phyloP scores from a whole-genome alignment of 2,113 vertebrate genomes.

The Thunnus maccoyii region DNA sequence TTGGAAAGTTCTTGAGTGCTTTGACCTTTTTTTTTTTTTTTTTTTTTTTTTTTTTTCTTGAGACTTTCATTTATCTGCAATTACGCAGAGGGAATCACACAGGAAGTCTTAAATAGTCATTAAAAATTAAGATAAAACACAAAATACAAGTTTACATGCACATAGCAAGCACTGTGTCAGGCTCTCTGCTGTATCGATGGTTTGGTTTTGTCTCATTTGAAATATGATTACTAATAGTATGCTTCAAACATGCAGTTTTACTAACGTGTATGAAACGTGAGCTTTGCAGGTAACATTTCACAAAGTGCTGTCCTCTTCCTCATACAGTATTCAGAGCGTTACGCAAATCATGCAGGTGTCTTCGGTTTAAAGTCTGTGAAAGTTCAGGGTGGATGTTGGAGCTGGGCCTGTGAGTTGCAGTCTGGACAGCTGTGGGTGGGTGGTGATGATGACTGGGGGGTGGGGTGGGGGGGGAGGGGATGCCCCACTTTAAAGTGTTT shows the following conservation, averaged over 20 bases:
- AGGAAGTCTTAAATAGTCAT: conserved; percentile 5
- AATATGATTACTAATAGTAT: neutral
- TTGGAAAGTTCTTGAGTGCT: neutral
- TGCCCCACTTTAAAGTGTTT: conserved; percentile 52
- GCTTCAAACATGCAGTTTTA: neutral
- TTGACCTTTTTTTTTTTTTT: neutral
- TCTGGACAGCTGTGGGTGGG: conserved; percentile 15
- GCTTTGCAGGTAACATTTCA: conserved; percentile 3
- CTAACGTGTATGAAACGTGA: neutral
- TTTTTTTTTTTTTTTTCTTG: neutral
- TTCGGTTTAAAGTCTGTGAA: conserved; percentile 9
- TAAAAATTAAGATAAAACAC: conserved; percentile 3
- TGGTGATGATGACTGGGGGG: neutral
- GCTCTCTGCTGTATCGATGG: neutral
- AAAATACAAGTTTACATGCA: conserved; percentile 14
- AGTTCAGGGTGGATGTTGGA: conserved; percentile 41
- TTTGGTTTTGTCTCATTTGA: neutral
- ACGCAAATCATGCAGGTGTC: neutral
- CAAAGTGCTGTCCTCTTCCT: neutral
- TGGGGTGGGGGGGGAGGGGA: neutral
- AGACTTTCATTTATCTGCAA: neutral
- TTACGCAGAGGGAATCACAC: neutral
- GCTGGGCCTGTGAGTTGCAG: conserved; percentile 6
- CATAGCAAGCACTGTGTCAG: neutral
- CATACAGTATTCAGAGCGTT: neutral